phyloP scores from a whole-genome alignment of 2,888 invertebrate genomes.

The Tipula confusa region DNA sequence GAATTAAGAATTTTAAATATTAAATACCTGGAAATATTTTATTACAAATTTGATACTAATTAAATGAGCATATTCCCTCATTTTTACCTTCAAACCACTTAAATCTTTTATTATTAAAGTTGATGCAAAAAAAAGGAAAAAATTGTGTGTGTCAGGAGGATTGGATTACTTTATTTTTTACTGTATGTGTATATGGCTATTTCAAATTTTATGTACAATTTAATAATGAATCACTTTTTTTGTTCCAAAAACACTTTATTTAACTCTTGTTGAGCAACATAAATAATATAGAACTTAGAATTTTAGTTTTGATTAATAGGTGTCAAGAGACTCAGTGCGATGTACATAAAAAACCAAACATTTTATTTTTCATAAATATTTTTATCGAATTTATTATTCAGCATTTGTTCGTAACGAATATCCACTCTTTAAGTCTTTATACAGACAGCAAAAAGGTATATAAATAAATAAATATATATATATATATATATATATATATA shows the following conservation, averaged over 20 bases:
- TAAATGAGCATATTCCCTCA: background rate
- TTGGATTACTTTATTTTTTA: background rate
- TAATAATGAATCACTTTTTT: background rate
- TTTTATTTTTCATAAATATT: background rate
- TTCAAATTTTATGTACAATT: background rate
- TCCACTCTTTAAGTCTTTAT: no score
- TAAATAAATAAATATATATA: no score
- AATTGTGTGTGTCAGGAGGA: background rate
- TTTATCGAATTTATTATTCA: background rate
- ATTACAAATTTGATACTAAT: no score
- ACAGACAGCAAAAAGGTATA: no score
- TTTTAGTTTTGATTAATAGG: background rate
- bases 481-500: no score
- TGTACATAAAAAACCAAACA: background rate
- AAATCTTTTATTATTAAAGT: background rate
- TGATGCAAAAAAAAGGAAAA: background rate
- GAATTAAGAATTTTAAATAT: no score
- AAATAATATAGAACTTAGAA: background rate
- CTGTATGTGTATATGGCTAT: background rate
- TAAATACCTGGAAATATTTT: no score
- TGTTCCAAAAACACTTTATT: background rate
- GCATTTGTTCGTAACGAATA: background rate
- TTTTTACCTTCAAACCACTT: background rate
- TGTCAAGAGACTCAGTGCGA: background rate
- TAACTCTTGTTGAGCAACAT: background rate